Conservation (phyloP, 2,113 vertebrate species). For the Marcusenius ussheri region DNA sequence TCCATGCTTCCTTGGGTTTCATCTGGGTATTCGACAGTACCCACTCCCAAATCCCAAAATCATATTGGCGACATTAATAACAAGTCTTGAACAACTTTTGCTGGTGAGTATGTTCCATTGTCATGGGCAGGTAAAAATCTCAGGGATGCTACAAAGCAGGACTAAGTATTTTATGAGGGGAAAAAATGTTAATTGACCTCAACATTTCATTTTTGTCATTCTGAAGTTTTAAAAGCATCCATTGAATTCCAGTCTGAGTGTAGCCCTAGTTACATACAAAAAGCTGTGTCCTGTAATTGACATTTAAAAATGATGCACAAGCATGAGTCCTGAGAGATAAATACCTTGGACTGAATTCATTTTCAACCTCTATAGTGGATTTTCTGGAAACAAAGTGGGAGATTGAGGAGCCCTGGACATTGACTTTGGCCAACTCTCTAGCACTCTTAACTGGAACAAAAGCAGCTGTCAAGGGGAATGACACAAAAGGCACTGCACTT, state of each 20-base stretch:
- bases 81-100: background rate
- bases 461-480: background rate
- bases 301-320: background rate
- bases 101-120: background rate
- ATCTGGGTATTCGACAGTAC: background rate
- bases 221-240: background rate
- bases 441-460: constrained; percentile 19
- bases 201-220: background rate
- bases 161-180: background rate
- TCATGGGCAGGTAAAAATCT: background rate
- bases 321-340: background rate
- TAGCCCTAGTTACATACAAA: background rate
- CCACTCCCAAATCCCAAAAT: background rate
- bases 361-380: background rate
- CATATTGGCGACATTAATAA: background rate
- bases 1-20: background rate
- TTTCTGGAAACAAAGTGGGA: constrained; percentile 15
- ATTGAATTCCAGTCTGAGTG: background rate
- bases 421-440: constrained; percentile 8
- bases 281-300: background rate
- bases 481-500: constrained; percentile 19
- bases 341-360: background rate
- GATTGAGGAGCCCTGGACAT: background rate
- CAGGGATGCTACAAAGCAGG: background rate
- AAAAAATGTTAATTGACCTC: background rate